Base-by-base conservation (phyloP, 2,888 invertebrate species). In the Vannuccia rotundouncinata region DNA sequence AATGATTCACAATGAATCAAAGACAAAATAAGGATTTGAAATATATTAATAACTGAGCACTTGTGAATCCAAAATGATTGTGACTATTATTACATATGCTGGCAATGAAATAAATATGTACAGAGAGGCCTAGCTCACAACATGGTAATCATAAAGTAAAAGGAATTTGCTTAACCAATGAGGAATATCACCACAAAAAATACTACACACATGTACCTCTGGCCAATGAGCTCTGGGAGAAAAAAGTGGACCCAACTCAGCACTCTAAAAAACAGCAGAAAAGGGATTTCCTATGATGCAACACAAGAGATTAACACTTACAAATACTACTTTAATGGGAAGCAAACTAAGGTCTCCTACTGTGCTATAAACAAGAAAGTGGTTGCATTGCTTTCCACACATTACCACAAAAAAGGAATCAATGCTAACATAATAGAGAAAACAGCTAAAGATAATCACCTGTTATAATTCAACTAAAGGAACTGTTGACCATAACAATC, bases 381-480 rank as follows among this genome's bases (percentile, higher is more conserved):
- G 29, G 75, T 75, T 75, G 29, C 31, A 30, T 29, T 75, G 31
- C 10, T 75, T 5, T 75, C 29, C 29, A 75, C 75, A 75, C 75
- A 75, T 5, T 29, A 75, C 31, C 75, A 75, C 28, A 29, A 75
- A 22, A 75, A 75, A 30, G 29, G 13, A 75, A 75, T 75, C 75
- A 29, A 75, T 22, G 31, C 29, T n/a, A 29, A 75, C 75, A 31
- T 29, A 75, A 66, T n/a, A 22, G 66, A 66, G 2, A 66, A 75
- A 75, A 30, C 13, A 75, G 29, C 75, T 27, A 31, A 30, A 28
- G 29, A 28, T 75, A 10, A 30, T 75, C 31, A 30, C 29, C 29
- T 75, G 75, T 31, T 75, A 75, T 29, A 75, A 75, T 75, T 31
- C 30, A 29, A 75, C 75, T n/a, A 75, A 75, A 75, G 75, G 75